Evolutionary conservation across 1,140 invertebrate species (phyloP).

Genomic region (Drosophila athabasca): DNA sequence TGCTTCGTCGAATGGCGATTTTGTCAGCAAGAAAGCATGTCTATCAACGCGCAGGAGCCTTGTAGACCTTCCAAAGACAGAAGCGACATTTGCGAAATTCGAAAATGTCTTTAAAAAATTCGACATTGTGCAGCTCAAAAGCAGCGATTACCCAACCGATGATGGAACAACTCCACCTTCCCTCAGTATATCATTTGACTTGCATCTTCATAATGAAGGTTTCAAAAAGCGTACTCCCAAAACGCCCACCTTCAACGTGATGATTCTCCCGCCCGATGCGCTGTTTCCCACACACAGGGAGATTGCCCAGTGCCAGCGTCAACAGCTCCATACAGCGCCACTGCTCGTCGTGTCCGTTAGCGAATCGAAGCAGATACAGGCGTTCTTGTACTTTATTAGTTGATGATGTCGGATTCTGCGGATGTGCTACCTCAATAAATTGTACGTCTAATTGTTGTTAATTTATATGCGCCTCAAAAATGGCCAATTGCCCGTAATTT

Average conservation of each 20-base stretch:
- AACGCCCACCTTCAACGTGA: constrained; percentile 59
- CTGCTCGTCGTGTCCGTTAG: constrained; percentile 72
- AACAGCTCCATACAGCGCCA: constrained; percentile 42
- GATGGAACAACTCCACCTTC: not conserved
- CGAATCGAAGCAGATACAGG: constrained; percentile 81
- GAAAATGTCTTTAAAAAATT: constrained; percentile 60
- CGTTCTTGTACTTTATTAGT: constrained; percentile 78
- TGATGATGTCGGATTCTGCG: constrained; percentile 36
- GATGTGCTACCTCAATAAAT: constrained; percentile 41
- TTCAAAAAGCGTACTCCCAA: constrained; percentile 66
- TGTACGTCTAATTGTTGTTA: constrained; percentile 23
- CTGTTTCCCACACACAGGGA: constrained; percentile 62
- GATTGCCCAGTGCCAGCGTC: constrained; percentile 49
- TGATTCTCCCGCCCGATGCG: constrained; percentile 53
- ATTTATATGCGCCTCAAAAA: constrained; percentile 4
- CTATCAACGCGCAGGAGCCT: constrained; percentile 27
- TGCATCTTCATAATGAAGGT: constrained; percentile 72
- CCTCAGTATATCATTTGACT: constrained; percentile 69
- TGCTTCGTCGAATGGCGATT: not conserved
- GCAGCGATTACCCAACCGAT: not conserved
- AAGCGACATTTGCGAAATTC: constrained; percentile 51
- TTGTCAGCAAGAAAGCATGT: constrained; percentile 22
- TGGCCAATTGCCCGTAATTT: not conserved
- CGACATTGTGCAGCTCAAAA: constrained; percentile 58
- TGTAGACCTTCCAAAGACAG: constrained; percentile 55